Evolutionary conservation across 2,113 vertebrate genomes (phyloP).

Genomic region (Carassius auratus): DNA sequence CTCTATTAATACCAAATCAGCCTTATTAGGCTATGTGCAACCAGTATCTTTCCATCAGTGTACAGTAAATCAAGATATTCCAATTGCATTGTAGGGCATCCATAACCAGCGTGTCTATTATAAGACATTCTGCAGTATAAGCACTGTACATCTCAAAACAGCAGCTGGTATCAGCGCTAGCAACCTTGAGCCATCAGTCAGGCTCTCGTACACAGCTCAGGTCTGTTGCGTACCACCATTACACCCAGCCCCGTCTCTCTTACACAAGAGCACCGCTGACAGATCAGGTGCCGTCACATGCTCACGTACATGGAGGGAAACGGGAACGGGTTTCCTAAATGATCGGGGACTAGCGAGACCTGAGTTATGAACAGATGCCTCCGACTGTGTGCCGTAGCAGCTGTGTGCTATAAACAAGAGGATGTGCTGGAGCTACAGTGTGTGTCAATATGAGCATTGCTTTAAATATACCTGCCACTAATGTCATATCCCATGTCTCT

Average conservation of each 20-base stretch:
- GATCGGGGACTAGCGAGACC: constrained; percentile 15
- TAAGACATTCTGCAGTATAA: not conserved
- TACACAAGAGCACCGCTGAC: constrained; percentile 49
- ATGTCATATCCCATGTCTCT: not conserved
- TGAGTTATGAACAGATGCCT: constrained; percentile 41
- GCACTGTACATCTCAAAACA: no score
- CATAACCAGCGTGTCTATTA: not conserved
- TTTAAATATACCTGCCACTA: constrained; percentile 34
- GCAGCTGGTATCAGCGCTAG: not conserved
- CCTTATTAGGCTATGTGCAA: not conserved
- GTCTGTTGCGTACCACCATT: constrained; percentile 37
- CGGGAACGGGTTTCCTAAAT: constrained; percentile 58
- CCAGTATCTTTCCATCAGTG: not conserved
- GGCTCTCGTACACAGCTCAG: constrained; percentile 26
- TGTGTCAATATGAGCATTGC: constrained; percentile 19
- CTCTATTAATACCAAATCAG: not conserved
- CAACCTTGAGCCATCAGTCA: constrained; percentile 22
- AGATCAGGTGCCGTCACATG: constrained; percentile 57
- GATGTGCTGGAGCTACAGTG: not conserved
- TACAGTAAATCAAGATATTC: not conserved
- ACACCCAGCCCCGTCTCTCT: constrained; percentile 33
- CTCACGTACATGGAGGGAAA: constrained; percentile 29
- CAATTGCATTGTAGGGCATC: not conserved
- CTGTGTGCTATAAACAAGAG: constrained; percentile 52
- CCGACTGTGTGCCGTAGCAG: constrained; percentile 21